A percentile compares a stretch with the other conserved stretches of the same genome.
These are phyloP conservation scores for Salpingus planirostris DNA, from an alignment of 2,888 invertebrate genomes.

Conservation along the genomic window DNA sequence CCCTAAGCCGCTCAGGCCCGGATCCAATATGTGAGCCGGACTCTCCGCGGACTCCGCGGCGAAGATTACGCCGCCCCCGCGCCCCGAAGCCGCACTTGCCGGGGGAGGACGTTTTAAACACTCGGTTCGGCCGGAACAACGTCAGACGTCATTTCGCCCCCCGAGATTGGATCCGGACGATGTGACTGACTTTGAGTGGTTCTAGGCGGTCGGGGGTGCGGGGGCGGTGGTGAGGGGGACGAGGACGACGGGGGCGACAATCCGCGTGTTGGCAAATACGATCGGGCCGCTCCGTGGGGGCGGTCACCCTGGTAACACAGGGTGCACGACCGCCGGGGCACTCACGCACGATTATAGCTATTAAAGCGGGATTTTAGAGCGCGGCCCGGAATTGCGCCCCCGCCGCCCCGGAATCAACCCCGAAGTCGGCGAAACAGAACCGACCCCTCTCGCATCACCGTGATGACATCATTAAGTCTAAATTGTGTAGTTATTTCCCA, in stretches of 20 bases:
- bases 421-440: no score
- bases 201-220: no score
- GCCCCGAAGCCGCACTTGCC: no score
- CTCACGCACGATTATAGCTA: slow-evolving; percentile 39
- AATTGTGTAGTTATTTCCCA: no score
- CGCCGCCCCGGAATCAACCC: no score
- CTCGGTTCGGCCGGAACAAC: slow-evolving; percentile 20
- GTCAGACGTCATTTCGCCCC: slow-evolving; percentile 30
- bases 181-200: no score
- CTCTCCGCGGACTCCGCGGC: no score
- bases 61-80: no score
- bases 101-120: slow-evolving; percentile 24
- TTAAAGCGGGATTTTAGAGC: slow-evolving; percentile 37
- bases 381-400: slow-evolving; percentile 27
- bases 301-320: slow-evolving; percentile 37
- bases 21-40: slow-evolving; percentile 8
- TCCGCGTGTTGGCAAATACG: slow-evolving; percentile 33
- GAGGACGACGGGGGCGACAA: slow-evolving; percentile 21
- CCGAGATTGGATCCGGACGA: slow-evolving; percentile 29
- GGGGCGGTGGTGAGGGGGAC: slow-evolving; percentile 12
- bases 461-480: no score
- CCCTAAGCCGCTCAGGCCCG: slow-evolving; percentile 18
- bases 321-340: slow-evolving; percentile 32
- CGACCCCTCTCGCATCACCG: no score
- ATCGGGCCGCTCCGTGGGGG: slow-evolving; percentile 26